Evolutionary conservation across 2,888 invertebrate genomes (phyloP), one percentile per base, ranked within the genome.

Genomic region (Cylloceria caligata): DNA sequence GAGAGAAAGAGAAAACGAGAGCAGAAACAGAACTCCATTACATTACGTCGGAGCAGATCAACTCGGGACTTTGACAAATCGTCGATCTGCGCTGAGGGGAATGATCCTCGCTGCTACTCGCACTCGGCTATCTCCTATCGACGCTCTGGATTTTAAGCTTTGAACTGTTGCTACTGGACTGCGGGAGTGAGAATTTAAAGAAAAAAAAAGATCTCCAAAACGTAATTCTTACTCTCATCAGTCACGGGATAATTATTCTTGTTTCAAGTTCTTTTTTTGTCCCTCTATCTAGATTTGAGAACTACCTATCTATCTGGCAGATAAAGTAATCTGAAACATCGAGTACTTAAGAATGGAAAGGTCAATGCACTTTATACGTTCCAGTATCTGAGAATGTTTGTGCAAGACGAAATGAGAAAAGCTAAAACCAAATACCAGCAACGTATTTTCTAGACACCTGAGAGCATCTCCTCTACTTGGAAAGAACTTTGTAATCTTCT

Each of bases 51-150:
- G 21, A 36, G 57, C 47, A 78, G 82, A 82, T 82, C 82, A 75
- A 45, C 79, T 49, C 13, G 80, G 83, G 91, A 91, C 91, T 91
- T 91, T 91, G 91, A 91, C 91, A 91, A 91, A 91, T 91, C 89
- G 90, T 87, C 88, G 88, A 91, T 91, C 88, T 87, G 87, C 87
- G 85, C 86, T 81, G 81, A 81, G 87, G 85, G 62, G 42, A 80
- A 81, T 79, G 67, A 75, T 69, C 39, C 55, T 73, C 24, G 24
- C 57, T 57, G 34, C 39, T 16, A 2, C 67, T 75, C 73, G 62
- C 75, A 69, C 74, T 71, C 81, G 72, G 39, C 60, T 82, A 78
- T 82, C 82, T 74, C 75, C 21, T 52, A 71, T 82, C 78, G 72
- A 19, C 65, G 69, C 85, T 78, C 85, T 84, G 84, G 86, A 84